These are phyloP conservation scores for Musca vetustissima DNA, from an alignment of 1,140 invertebrate species.

Conservation along the genomic window DNA sequence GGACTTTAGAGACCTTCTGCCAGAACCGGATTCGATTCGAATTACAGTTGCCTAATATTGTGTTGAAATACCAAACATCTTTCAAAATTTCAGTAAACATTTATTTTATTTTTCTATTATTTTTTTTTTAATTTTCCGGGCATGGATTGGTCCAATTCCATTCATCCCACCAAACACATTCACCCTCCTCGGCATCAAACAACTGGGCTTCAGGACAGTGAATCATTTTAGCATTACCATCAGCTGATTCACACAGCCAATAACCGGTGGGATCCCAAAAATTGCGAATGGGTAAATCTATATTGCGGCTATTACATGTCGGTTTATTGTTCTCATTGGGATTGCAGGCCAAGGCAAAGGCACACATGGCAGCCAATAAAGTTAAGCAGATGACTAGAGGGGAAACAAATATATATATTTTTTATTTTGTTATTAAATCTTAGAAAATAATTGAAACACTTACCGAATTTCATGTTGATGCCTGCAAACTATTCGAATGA, in stretches of 20 bases:
- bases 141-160: neutral
- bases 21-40: too few species aligned
- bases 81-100: too few species aligned
- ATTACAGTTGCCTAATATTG: too few species aligned
- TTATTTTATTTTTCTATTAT: too few species aligned
- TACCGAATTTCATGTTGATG: neutral
- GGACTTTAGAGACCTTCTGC: too few species aligned
- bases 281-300: constrained; percentile 2
- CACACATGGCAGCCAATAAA: neutral
- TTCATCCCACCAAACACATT: neutral
- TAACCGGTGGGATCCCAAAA: constrained; percentile 11
- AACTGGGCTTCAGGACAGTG: neutral
- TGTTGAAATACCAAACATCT: too few species aligned
- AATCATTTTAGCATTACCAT: neutral
- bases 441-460: neutral
- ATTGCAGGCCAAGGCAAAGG: neutral
- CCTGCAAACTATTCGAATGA: too few species aligned
- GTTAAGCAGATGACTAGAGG: constrained; percentile 15
- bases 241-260: neutral
- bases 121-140: neutral
- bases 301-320: neutral
- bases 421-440: too few species aligned
- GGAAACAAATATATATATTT: neutral
- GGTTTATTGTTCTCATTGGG: constrained; percentile 6
- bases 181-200: neutral